These are phyloP conservation scores for Beroe ovata DNA, from an alignment of 37 sponge, comb jelly and placozoan species.

Conservation along the genomic window DNA sequence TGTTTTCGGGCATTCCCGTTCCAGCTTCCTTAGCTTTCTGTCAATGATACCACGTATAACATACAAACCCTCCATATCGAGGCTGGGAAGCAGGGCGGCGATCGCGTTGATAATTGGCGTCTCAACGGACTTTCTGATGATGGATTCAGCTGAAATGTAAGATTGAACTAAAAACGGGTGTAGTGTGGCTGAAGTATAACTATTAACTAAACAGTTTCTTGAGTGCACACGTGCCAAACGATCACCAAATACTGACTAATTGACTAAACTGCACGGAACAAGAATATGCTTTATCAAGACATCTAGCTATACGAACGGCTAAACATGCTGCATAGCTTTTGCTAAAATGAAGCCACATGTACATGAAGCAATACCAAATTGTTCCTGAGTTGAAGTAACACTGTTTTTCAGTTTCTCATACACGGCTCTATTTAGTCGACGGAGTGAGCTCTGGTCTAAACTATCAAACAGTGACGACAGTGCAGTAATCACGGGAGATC, in stretches of 20 bases:
- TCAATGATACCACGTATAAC: conserved; percentile 27
- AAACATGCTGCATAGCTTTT: too few species aligned
- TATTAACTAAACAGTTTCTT: too few species aligned
- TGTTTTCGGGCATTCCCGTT: not conserved
- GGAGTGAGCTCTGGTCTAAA: not conserved
- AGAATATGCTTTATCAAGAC: too few species aligned
- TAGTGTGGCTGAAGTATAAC: not conserved
- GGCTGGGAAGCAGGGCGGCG: conserved; percentile 21
- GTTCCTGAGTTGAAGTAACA: not conserved
- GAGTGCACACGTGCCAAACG: too few species aligned
- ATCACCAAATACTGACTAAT: too few species aligned
- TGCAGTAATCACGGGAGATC: not conserved
- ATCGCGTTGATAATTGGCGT: conserved; percentile 58
- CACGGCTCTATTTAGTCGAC: not conserved
- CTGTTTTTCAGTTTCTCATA: not conserved
- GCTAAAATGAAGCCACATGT: too few species aligned
- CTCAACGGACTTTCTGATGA: conserved; percentile 54
- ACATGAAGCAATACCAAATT: not conserved
- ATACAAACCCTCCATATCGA: conserved; percentile 57
- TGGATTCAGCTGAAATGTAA: conserved; percentile 63
- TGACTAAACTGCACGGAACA: too few species aligned
- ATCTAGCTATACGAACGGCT: too few species aligned
- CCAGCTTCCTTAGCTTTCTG: conserved; percentile 1
- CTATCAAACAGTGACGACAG: not conserved
- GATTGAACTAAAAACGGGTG: not conserved